Percentiles rank a stretch among this genome's conserved stretches.
Conservation (phyloP, 2,113 vertebrate species). For the Benitochromis conjunctus region DNA sequence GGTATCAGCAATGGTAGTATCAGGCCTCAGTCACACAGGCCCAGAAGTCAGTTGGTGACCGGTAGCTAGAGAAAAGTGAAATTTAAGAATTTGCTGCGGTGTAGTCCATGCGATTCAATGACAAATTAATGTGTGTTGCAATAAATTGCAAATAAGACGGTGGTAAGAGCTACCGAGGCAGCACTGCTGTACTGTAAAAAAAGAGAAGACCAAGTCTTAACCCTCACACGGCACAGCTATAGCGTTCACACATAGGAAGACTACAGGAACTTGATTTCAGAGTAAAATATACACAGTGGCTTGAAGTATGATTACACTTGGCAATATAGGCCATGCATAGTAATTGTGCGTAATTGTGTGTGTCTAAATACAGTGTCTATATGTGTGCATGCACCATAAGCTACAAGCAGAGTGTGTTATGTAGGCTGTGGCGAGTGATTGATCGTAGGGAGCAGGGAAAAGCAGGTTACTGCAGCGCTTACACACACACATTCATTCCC, state of each 20-base stretch:
- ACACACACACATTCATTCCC: slow-evolving; percentile 8
- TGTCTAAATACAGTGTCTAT: not conserved
- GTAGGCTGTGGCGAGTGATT: slow-evolving; percentile 62
- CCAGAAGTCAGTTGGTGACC: not conserved
- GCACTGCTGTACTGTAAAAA: not conserved
- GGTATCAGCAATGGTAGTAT: not conserved
- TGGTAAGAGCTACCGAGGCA: not conserved
- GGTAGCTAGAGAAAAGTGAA: not conserved
- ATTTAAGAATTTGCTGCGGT: not conserved
- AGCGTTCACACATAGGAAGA: not conserved
- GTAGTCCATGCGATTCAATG: not conserved
- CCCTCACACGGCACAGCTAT: not conserved
- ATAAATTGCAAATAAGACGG: not conserved
- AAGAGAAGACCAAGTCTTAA: not conserved
- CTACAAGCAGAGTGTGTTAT: slow-evolving; percentile 39
- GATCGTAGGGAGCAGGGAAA: slow-evolving; percentile 67
- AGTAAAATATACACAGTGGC: slow-evolving; percentile 18
- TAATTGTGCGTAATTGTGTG: not conserved
- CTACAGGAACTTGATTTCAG: not conserved
- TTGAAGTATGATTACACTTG: slow-evolving; percentile 18
- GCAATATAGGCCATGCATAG: slow-evolving; percentile 17
- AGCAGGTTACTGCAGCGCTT: slow-evolving; percentile 72
- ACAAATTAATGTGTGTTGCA: not conserved
- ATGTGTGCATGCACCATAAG: slow-evolving; percentile 7
- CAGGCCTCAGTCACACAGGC: not conserved